Base-by-base conservation (phyloP, 2,113 vertebrate species). In the Cololabis saira region DNA sequence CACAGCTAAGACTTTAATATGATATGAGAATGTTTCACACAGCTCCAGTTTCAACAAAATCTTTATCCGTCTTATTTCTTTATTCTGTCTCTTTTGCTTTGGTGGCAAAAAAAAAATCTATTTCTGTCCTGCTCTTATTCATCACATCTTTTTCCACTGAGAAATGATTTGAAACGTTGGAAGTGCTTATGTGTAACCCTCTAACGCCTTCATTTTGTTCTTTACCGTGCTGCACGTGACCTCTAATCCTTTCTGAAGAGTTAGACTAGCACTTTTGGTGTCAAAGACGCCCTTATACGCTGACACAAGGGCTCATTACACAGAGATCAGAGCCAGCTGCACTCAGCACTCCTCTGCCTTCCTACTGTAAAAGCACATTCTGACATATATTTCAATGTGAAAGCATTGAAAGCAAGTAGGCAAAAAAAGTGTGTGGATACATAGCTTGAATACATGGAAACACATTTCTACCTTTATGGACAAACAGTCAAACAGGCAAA, bases 201-300 rank as follows among this genome's bases (percentile, higher is more conserved):
- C 51, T 16, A 22, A 18, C 43, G 52, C 27, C 9, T 48, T 17
- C 1, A 37, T 44, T 44, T 64, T 50, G 42, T 33, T 72, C 57
- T 22, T 59, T 42, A 51, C 48, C 76, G 65, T 45, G 55, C 61
- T 49, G 30, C 49, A 59, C 77, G 54, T 73, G 80, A 27, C 51
- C 73, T 60, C 57, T 42, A 62, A 49, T 81, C 47, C 67, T 66
- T 69, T 66, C 48, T 72, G 48, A 67, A 57, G 50, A 33, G 64
- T 71, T 84, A 90, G 91, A 92, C 81, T 81, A 89, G 74, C 74
- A 84, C 81, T 82, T 74, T 82, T 62, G 54, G 70, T 87, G 90
- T 90, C 90, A 89, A 11, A 76, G 80, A 71, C 61, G 77, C 81
- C 85, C 88, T 55, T 67, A 61, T 58, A 55, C 43, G 37, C 50